phyloP scores from a whole-genome alignment of 2,797 vertebrate genomes.

The Lepus oiostolus region DNA sequence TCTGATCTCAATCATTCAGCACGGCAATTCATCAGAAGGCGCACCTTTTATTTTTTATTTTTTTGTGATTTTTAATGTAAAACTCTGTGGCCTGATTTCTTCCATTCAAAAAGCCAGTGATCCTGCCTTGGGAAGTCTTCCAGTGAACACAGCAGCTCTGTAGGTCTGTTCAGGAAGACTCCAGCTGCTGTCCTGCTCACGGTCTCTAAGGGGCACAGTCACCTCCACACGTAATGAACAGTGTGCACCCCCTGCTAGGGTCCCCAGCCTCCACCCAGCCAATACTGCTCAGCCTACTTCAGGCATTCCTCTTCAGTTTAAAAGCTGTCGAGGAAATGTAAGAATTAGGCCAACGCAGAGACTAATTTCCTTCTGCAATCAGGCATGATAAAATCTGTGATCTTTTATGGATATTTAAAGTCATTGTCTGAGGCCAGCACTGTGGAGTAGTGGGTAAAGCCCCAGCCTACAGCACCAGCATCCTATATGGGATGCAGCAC shows the following conservation, averaged over 20 bases:
- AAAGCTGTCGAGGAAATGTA: conserved; percentile 21
- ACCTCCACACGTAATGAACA: not conserved
- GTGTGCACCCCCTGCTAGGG: not conserved
- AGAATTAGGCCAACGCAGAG: not conserved
- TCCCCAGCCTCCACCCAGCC: not conserved
- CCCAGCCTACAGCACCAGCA: no score
- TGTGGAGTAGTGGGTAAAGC: no score
- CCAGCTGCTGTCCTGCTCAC: not conserved
- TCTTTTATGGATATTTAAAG: not conserved
- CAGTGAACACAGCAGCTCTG: not conserved
- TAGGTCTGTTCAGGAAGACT: not conserved
- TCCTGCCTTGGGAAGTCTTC: not conserved
- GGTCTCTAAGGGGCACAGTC: not conserved
- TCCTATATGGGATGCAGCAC: no score
- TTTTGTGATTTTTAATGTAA: conserved; percentile 1
- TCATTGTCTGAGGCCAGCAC: not conserved
- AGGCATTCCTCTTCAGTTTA: not conserved
- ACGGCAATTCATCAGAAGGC: not conserved
- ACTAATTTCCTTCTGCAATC: not conserved
- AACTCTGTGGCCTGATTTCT: not conserved
- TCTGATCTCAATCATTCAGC: not conserved
- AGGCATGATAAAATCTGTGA: not conserved
- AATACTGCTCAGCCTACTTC: not conserved
- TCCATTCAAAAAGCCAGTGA: not conserved
- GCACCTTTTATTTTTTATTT: not conserved